These are phyloP conservation scores for Heliothis subflexa DNA, from an alignment of 1,140 invertebrate genomes.

Conservation along the genomic window DNA sequence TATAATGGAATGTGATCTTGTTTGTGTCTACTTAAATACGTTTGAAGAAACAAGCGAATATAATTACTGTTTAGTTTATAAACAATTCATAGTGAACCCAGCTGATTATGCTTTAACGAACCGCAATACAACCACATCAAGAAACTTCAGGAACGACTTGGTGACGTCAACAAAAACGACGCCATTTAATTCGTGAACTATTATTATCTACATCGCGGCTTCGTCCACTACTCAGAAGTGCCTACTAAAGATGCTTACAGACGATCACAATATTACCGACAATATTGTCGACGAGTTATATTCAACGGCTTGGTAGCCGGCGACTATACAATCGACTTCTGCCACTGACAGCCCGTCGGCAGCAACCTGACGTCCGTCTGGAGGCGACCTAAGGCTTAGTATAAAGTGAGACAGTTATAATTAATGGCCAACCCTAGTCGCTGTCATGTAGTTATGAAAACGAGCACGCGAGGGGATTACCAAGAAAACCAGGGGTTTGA, in stretches of 20 bases:
- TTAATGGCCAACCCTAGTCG: slow-evolving; percentile 59
- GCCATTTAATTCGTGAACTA: slow-evolving; percentile 41
- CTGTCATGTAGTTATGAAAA: slow-evolving; percentile 57
- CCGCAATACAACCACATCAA: slow-evolving; percentile 2
- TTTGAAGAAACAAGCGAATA: no score
- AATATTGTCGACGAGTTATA: neutral
- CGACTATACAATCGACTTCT: neutral
- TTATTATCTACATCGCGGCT: neutral
- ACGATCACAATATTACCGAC: neutral
- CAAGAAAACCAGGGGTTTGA: slow-evolving; percentile 56
- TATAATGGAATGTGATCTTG: no score
- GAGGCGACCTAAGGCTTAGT: slow-evolving; percentile 30
- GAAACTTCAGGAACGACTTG: slow-evolving; percentile 2
- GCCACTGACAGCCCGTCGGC: neutral
- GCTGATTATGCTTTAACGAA: neutral
- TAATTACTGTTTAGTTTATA: no score
- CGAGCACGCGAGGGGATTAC: slow-evolving; percentile 66
- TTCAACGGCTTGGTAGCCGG: neutral
- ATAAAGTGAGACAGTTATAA: slow-evolving; percentile 57
- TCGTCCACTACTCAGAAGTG: slow-evolving; percentile 23
- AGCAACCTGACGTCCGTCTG: neutral
- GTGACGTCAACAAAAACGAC: slow-evolving; percentile 34
- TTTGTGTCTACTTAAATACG: no score
- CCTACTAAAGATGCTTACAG: neutral
- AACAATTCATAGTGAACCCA: no score